Evolutionary conservation across 1,140 invertebrate genomes (phyloP).

Genomic region (Dendroctonus ponderosae): DNA sequence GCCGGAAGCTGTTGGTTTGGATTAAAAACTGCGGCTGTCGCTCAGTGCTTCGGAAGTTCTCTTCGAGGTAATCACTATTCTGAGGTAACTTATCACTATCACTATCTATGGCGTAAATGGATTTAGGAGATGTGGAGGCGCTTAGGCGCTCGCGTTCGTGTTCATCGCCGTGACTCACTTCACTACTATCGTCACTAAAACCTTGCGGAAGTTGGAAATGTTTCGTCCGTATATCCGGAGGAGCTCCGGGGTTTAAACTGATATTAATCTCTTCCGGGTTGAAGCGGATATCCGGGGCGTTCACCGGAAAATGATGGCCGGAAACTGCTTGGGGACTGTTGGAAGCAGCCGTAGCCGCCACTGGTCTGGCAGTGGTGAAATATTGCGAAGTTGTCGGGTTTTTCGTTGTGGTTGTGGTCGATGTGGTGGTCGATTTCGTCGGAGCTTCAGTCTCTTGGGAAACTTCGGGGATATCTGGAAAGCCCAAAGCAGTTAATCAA

Average conservation of each 20-base stretch:
- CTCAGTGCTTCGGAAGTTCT: constrained; percentile 2
- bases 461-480: constrained; percentile 38
- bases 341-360: constrained; percentile 33
- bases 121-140: constrained; percentile 15
- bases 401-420: constrained; percentile 39
- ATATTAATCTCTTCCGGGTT: constrained; percentile 50
- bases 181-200: constrained; percentile 34
- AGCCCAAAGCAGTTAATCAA: neutral
- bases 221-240: constrained; percentile 43
- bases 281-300: constrained; percentile 46
- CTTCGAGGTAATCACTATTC: constrained; percentile 24
- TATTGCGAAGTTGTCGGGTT: constrained; percentile 28
- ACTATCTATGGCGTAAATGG: constrained; percentile 12
- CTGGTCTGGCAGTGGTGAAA: constrained; percentile 37
- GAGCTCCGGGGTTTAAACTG: constrained; percentile 44
- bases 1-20: constrained; percentile 30
- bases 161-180: constrained; percentile 27
- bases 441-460: constrained; percentile 43
- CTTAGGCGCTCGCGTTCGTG: constrained; percentile 9
- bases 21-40: constrained; percentile 24
- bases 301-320: constrained; percentile 42
- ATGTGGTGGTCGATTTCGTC: constrained; percentile 40
- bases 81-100: constrained; percentile 23
- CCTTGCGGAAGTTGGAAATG: constrained; percentile 39
- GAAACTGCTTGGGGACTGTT: constrained; percentile 36